These are phyloP conservation scores for Iguana delicatissima DNA, from an alignment of 2,797 vertebrate species.

Conservation along the genomic window DNA sequence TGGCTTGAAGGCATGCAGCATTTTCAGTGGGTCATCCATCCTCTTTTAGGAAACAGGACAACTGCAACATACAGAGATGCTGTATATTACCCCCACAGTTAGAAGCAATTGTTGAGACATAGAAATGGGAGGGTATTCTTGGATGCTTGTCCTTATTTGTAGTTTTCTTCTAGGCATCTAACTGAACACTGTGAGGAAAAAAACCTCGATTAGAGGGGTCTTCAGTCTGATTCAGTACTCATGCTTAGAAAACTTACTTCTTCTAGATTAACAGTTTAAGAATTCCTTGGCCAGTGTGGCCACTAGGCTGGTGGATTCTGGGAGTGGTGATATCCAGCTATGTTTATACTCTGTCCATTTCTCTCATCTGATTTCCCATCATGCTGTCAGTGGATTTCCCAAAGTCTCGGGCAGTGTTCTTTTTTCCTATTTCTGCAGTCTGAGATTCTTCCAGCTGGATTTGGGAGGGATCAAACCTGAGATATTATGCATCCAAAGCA, in stretches of 20 bases:
- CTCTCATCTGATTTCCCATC: not conserved
- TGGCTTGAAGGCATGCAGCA: not conserved
- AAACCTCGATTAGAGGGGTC: not conserved
- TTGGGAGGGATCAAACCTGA: not conserved
- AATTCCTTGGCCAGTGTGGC: not conserved
- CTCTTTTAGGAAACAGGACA: not conserved
- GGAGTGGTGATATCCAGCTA: no score
- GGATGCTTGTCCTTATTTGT: not conserved
- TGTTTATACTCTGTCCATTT: not conserved
- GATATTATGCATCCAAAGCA: not conserved
- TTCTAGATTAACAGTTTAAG: no score
- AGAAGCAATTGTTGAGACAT: not conserved
- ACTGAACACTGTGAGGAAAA: not conserved
- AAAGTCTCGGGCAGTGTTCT: not conserved
- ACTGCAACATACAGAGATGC: not conserved
- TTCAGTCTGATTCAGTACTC: no score
- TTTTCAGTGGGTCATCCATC: not conserved
- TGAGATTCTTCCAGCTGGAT: not conserved
- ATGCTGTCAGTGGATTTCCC: not conserved
- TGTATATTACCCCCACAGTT: not conserved
- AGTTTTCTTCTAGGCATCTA: not conserved
- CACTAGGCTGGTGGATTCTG: not conserved
- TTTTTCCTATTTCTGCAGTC: not conserved
- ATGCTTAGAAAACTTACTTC: not conserved
- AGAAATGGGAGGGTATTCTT: not conserved